These are phyloP conservation scores for Tachystola acroxantha DNA, from an alignment of 2,888 invertebrate genomes.

Conservation along the genomic window DNA sequence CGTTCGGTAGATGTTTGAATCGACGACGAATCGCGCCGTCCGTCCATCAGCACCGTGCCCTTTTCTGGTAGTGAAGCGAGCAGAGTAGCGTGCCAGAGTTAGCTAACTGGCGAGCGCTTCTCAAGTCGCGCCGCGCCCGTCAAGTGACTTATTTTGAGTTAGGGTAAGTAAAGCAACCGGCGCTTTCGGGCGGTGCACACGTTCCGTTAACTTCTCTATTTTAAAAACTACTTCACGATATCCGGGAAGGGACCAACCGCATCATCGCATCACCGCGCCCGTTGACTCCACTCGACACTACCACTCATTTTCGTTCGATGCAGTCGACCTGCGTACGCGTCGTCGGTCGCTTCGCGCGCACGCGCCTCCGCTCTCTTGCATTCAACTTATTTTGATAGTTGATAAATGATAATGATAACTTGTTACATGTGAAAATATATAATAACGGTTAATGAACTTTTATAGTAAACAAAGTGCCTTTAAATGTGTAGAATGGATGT, in stretches of 20 bases:
- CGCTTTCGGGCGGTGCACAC: conserved; percentile 73
- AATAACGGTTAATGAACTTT: conserved; percentile 45
- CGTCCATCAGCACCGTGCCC: conserved; percentile 6
- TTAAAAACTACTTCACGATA: conserved; percentile 73
- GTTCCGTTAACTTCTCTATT: conserved; percentile 76
- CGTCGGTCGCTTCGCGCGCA: conserved; percentile 66
- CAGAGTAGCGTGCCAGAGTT: neutral
- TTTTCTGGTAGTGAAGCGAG: neutral
- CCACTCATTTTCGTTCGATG: conserved; percentile 67
- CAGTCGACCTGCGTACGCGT: conserved; percentile 75
- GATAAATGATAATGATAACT: conserved; percentile 31
- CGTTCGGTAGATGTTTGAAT: conserved; percentile 22
- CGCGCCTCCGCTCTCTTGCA: conserved; percentile 62
- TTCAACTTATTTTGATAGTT: conserved; percentile 50
- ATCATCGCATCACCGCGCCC: conserved; percentile 59
- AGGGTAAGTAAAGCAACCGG: conserved; percentile 72
- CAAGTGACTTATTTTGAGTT: conserved; percentile 70
- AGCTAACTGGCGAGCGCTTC: neutral
- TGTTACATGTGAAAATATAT: conserved; percentile 38
- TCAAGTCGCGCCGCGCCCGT: conserved; percentile 31
- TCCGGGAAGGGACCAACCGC: conserved; percentile 74
- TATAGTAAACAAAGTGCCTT: conserved; percentile 47
- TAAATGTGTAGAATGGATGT: conserved; percentile 58
- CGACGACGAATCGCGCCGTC: conserved; percentile 35
- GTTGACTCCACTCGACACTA: conserved; percentile 36